Evolutionary conservation across 2,888 invertebrate species (phyloP), one percentile per base, ranked within the genome.

Genomic region (Rhingia campestris): DNA sequence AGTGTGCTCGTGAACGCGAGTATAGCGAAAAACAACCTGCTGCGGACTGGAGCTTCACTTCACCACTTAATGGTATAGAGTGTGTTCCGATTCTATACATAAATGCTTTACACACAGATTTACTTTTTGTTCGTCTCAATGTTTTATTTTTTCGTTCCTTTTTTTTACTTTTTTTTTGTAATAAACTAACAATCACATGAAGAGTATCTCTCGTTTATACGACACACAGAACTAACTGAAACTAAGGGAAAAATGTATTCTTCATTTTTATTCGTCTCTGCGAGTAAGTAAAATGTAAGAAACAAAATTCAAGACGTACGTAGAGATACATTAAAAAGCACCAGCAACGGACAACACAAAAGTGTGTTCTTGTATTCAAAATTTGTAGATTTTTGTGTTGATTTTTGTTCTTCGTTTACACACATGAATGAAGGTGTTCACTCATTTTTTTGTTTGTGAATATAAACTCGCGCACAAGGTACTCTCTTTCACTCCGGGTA

Each of bases 1-100:
- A 53, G 74, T 74, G 74, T 64, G 80, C 70, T 74, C 74, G 80
- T 47, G 54, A 41, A 63, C 80, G 53, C 64, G 74, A 64, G 84
- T 84, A 84, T 84, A 70, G 84, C 84, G 74, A 84, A 84, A 80
- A 84, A 79, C 84, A 84, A 84, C 84, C 84, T 84, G 84, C 84
- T 84, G 80, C 69, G 70, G 84, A 84, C 84, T 80, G 84, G 84
- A 84, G 84, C 84, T 84, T 80, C 84, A 80, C 84, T 70, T 80
- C 74, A 70, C 70, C 79, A 75, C 84, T 84, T 84, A 80, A 80
- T 80, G 84, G 82, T 61, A 35, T 53, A 49, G 64, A 84, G 84
- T 80, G 84, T 84, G 84, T 84, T 80, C 54, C 74, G 84, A 80
- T 84, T 84, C 84, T 84, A 80, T 84, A 82, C 82, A 82, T 73